Evolutionary conservation across 2,797 vertebrate species (phyloP).

Genomic region (Anguilla obscura): DNA sequence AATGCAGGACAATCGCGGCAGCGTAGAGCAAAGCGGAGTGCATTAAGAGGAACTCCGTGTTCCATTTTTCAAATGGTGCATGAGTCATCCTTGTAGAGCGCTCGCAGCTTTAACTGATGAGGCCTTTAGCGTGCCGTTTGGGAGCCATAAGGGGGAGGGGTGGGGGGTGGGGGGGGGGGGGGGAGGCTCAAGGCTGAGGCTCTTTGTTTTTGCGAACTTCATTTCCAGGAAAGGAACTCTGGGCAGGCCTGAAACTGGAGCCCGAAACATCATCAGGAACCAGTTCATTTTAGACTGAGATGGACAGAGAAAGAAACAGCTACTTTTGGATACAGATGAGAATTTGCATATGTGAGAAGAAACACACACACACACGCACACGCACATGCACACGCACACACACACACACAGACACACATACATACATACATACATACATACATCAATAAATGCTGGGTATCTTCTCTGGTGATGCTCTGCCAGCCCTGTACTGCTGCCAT

Average conservation of each 20-base stretch:
- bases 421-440: too few relatives aligned
- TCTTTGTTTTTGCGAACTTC: constrained; percentile 6
- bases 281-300: not conserved
- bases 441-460: too few relatives aligned
- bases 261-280: not conserved
- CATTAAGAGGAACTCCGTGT: constrained; percentile 11
- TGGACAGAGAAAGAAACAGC: not conserved
- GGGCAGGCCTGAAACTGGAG: not conserved
- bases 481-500: too few relatives aligned
- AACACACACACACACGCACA: not conserved
- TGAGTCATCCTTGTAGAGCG: constrained; percentile 5
- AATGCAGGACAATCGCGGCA: constrained; percentile 13
- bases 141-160: constrained; percentile 13
- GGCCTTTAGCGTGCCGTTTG: constrained; percentile 16
- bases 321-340: not conserved
- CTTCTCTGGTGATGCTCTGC: too few relatives aligned
- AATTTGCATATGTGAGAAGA: not conserved
- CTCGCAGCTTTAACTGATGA: constrained; percentile 26
- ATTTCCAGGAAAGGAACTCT: not conserved
- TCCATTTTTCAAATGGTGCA: constrained; percentile 20
- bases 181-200: constrained; percentile 22
- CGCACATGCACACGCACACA: not conserved
- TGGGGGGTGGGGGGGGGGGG: not conserved
- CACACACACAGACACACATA: not conserved
- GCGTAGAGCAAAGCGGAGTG: not conserved